These are phyloP conservation scores for Sesamia nonagrioides DNA, from an alignment of 1,140 invertebrate genomes.

Conservation along the genomic window DNA sequence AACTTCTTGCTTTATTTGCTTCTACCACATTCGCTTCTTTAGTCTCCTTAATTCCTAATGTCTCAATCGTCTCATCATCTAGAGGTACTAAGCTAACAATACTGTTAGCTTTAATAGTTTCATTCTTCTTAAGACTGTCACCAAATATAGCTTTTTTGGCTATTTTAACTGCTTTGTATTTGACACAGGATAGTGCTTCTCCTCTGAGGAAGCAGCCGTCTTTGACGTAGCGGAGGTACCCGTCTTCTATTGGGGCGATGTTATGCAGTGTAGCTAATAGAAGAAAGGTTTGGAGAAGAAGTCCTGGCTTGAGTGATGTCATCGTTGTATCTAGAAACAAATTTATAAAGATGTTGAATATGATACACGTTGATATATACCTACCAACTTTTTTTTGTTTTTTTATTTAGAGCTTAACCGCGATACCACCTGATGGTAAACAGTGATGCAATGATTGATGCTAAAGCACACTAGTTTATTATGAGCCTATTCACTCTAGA, in stretches of 20 bases:
- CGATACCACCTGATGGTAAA: no score
- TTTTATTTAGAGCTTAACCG: no score
- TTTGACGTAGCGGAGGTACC: slow-evolving; percentile 78
- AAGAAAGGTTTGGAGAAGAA: not conserved
- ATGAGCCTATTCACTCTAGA: no score
- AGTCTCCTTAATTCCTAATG: slow-evolving; percentile 64
- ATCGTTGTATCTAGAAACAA: slow-evolving; percentile 20
- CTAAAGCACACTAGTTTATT: no score
- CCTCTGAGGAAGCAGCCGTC: slow-evolving; percentile 77
- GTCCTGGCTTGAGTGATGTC: slow-evolving; percentile 10
- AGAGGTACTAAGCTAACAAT: slow-evolving; percentile 79
- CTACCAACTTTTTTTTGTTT: no score
- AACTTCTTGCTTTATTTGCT: slow-evolving; percentile 66
- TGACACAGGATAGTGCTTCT: slow-evolving; percentile 80
- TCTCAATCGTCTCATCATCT: slow-evolving; percentile 69
- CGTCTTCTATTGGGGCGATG: slow-evolving; percentile 63
- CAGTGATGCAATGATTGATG: no score
- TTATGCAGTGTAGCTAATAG: not conserved
- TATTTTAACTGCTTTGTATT: slow-evolving; percentile 82
- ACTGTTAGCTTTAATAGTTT: slow-evolving; percentile 74
- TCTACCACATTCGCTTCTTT: slow-evolving; percentile 53
- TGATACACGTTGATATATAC: no score
- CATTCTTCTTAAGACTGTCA: slow-evolving; percentile 66
- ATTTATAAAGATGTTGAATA: not conserved
- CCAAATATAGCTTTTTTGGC: slow-evolving; percentile 79